These are phyloP conservation scores for Phyllotreta striolata DNA, from an alignment of 2,888 invertebrate genomes.

Conservation along the genomic window DNA sequence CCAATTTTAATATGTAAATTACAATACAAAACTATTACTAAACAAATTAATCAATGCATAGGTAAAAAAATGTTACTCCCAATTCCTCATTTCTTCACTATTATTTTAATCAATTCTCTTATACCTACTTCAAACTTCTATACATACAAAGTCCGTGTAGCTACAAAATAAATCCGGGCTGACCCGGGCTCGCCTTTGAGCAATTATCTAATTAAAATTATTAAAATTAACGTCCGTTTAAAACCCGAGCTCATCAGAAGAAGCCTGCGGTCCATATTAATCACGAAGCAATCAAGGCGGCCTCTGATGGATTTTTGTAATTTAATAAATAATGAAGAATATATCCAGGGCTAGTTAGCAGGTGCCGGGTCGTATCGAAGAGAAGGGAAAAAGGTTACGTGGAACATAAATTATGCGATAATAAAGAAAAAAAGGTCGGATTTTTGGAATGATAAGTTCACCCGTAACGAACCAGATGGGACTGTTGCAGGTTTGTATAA, in stretches of 20 bases:
- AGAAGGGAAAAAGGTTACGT: too few species aligned
- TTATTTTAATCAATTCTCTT: neutral
- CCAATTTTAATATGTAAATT: too few species aligned
- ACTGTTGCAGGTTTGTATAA: too few species aligned
- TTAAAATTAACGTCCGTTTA: conserved; percentile 60
- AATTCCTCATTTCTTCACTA: too few species aligned
- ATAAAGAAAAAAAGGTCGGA: too few species aligned
- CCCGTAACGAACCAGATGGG: too few species aligned
- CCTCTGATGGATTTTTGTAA: conserved; percentile 60
- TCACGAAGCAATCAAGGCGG: conserved; percentile 58
- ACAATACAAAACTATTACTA: too few species aligned
- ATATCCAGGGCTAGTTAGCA: conserved; percentile 60
- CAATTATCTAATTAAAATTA: conserved; percentile 53
- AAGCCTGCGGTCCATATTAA: conserved; percentile 59
- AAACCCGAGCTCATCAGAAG: conserved; percentile 60
- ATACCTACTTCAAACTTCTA: neutral
- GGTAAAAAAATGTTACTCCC: too few species aligned
- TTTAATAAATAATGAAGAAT: conserved; percentile 62
- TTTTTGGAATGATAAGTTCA: too few species aligned
- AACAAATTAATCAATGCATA: too few species aligned
- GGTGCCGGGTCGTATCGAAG: conserved; percentile 26
- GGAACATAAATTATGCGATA: too few species aligned
- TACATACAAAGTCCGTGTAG: neutral
- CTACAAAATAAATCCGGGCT: neutral
- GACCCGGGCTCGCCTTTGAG: conserved; percentile 57